Base-by-base conservation (phyloP, 2,888 invertebrate species). In the Abrostola tripartita region DNA sequence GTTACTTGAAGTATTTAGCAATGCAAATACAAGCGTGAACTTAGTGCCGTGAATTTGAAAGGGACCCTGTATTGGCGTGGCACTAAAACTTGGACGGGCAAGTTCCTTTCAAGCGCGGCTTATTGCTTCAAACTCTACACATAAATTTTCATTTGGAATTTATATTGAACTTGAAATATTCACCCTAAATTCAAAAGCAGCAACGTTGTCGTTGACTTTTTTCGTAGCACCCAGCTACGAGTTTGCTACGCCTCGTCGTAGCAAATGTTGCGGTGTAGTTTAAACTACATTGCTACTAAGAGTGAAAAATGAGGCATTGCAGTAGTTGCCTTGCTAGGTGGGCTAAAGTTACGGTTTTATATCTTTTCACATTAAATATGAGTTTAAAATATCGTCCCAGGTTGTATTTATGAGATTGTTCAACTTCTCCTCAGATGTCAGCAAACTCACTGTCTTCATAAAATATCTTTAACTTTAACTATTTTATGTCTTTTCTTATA, bases 71-170 rank as follows among this genome's bases (percentile, higher is more conserved):
- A 70, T 75, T 77, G 68, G 74, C 53, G 61, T 51, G 52, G 65
- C 61, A 61, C 71, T 71, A 65, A 76, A 79, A 80, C 76, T 80
- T 78, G 61, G 60, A 24, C 69, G 61, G 61, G 38, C 52, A 59
- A 76, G 65, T 60, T 68, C 68, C 74, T 78, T 81, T 83, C 81
- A 76, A 78, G 74, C 64, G 68, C 44, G 69, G 76, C 81, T 85
- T 84, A 84, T 84, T 85, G 79, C 82, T 24, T 79, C 74, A 81
- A 24, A 83, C 82, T 81, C 79, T 52, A 52, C 62, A 69, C 76
- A 81, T 79, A 80, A 75, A 85, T 85, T 85, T 81, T 76, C 78
- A 81, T 85, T 77, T 77, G 61, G 68, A 83, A 82, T 83, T 79
- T 79, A 78, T 76, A 78, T 80, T 70, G 76, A 66, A 72, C 61